These are phyloP conservation scores for Odocoileus hemionus DNA, from an alignment of 2,113 vertebrate species.

Conservation along the genomic window DNA sequence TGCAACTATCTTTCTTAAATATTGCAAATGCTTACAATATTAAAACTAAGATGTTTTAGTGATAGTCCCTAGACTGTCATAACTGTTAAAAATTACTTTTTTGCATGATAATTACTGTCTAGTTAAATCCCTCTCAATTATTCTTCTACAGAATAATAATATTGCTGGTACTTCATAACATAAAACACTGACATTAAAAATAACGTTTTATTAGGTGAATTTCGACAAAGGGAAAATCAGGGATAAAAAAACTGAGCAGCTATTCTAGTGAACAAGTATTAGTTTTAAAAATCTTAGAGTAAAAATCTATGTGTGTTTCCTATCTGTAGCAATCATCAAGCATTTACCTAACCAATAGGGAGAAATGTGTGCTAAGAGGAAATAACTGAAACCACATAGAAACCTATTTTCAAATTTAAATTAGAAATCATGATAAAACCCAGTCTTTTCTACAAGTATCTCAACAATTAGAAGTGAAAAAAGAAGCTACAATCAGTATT, in stretches of 20 bases:
- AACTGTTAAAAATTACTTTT: constrained; percentile 43
- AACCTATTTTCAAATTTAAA: not conserved
- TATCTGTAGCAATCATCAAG: not conserved
- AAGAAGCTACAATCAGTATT: not conserved
- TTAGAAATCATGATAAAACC: constrained; percentile 25
- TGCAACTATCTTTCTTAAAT: constrained; percentile 37
- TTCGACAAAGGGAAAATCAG: not conserved
- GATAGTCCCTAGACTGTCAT: constrained; percentile 30
- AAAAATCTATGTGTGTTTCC: not conserved
- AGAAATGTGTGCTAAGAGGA: not conserved
- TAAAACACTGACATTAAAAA: not conserved
- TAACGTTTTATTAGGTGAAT: not conserved
- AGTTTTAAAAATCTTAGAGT: constrained; percentile 25
- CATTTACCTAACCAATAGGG: not conserved
- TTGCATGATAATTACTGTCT: constrained; percentile 27
- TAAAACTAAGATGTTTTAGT: constrained; percentile 43
- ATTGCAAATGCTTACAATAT: constrained; percentile 12
- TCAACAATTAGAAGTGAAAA: not conserved
- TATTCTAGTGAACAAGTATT: constrained; percentile 8
- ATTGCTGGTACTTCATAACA: constrained; percentile 7
- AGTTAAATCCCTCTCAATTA: constrained; percentile 45
- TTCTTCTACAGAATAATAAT: constrained; percentile 32
- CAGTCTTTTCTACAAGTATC: not conserved
- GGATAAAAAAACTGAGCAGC: not conserved
- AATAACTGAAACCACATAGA: constrained; percentile 35